Conservation (phyloP, 2,797 vertebrate genomes). For the Ammospiza maritima region DNA sequence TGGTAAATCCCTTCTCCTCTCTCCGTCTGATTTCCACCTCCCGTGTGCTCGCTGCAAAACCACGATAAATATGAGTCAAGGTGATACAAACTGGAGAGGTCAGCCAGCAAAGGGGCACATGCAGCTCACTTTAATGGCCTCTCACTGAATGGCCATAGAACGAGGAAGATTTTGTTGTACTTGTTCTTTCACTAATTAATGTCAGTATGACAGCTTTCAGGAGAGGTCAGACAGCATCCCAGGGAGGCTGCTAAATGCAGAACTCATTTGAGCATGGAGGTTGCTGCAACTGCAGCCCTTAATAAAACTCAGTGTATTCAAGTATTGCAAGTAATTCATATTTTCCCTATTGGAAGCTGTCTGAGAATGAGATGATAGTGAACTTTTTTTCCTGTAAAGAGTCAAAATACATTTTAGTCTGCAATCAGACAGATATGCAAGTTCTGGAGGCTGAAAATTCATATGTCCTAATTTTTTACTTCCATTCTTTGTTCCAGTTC, state of each 20-base stretch:
- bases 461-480: not conserved
- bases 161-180: not conserved
- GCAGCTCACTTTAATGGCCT: not conserved
- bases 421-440: not conserved
- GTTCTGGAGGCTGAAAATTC: not conserved
- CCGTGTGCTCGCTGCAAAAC: not conserved
- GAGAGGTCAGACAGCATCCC: slow-evolving; percentile 20
- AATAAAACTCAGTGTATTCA: not conserved
- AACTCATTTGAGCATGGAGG: not conserved
- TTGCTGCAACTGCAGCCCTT: not conserved
- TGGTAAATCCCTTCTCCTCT: not conserved
- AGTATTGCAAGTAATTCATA: not conserved
- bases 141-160: not conserved
- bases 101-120: not conserved
- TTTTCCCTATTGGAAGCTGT: not conserved
- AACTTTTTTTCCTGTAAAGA: not conserved
- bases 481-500: not conserved
- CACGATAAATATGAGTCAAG: not conserved
- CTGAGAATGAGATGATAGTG: not conserved
- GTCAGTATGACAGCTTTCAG: not conserved
- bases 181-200: not conserved
- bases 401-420: not conserved
- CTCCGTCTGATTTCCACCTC: not conserved
- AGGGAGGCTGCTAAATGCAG: slow-evolving; percentile 18
- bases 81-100: not conserved